Evolutionary conservation across 2,797 vertebrate species (phyloP).

Genomic region (Merluccius polli): DNA sequence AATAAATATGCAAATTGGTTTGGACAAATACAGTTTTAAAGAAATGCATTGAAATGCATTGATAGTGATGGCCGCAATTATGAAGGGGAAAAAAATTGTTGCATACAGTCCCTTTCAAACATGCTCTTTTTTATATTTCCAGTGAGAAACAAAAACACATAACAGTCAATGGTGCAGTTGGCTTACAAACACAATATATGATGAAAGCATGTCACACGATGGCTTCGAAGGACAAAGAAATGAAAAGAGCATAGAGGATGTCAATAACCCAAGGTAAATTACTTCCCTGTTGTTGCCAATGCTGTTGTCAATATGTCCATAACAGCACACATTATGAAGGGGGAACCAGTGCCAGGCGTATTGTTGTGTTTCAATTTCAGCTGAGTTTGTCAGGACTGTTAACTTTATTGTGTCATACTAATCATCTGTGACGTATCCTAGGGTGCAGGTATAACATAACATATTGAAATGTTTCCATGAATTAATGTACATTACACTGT

Average conservation of each 20-base stretch:
- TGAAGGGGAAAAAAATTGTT: neutral
- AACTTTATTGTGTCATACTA: neutral
- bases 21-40: neutral
- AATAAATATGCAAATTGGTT: neutral
- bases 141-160: neutral
- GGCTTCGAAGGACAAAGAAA: neutral
- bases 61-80: neutral
- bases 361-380: neutral
- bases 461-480: neutral
- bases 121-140: neutral
- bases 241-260: neutral
- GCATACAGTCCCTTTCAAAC: neutral
- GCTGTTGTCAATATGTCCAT: too few species aligned
- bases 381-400: neutral
- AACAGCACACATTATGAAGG: neutral
- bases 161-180: neutral
- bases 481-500: neutral
- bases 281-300: neutral
- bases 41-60: neutral
- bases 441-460: neutral
- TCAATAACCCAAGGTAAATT: neutral
- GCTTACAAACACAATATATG: neutral
- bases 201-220: neutral
- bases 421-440: neutral
- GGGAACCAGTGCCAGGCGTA: neutral